Evolutionary conservation across 2,888 invertebrate genomes (phyloP).

Genomic region (Eilema sororculum): DNA sequence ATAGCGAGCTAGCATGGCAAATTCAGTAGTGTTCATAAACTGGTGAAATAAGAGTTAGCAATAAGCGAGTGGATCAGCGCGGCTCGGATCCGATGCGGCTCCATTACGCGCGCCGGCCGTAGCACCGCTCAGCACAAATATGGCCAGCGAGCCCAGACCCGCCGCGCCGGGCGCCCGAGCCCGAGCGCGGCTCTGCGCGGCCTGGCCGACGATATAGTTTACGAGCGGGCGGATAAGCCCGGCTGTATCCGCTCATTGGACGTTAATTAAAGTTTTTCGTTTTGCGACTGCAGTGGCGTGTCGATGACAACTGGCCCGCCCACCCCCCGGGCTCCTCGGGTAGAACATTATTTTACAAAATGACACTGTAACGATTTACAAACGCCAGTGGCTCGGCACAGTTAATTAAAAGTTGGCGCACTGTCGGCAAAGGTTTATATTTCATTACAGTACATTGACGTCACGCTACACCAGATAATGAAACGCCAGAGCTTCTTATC

Average conservation of each 20-base stretch:
- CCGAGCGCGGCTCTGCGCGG: conserved; percentile 7
- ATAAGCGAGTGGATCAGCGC: conserved; percentile 20
- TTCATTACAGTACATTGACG: not conserved
- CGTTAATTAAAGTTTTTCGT: conserved; percentile 52
- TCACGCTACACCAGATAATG: not conserved
- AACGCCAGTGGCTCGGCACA: conserved; percentile 5
- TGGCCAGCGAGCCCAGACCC: conserved; percentile 21
- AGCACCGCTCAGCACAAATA: conserved; percentile 37
- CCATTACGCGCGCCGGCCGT: not conserved
- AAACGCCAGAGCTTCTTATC: not conserved
- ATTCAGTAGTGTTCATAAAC: conserved; percentile 1
- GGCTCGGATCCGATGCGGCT: conserved; percentile 12
- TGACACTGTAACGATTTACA: conserved; percentile 13
- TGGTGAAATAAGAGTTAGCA: conserved; percentile 6
- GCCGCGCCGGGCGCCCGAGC: not conserved
- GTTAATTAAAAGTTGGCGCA: conserved; percentile 14
- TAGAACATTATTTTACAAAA: conserved; percentile 15
- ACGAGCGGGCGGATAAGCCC: conserved; percentile 35
- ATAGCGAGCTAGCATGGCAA: not conserved
- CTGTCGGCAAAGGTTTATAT: conserved; percentile 7
- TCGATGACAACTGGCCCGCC: conserved; percentile 40
- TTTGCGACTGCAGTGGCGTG: conserved; percentile 31
- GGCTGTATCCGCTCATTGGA: conserved; percentile 46
- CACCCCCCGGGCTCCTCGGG: not conserved
- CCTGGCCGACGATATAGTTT: conserved; percentile 19